phyloP scores from a whole-genome alignment of 2,113 vertebrate genomes.

The Notarius quadriscutis region DNA sequence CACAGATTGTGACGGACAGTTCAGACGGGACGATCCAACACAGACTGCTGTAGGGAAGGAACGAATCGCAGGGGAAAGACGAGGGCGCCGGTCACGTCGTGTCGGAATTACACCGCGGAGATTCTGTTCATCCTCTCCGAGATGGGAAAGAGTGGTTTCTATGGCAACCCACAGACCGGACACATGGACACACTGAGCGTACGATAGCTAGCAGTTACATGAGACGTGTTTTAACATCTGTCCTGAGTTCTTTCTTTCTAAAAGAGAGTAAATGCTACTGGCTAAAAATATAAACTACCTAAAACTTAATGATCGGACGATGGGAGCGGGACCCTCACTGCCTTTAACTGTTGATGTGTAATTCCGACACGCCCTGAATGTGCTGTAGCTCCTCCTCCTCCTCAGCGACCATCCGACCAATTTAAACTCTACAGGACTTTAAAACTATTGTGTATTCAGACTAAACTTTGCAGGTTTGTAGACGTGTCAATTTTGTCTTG shows the following conservation, averaged over 20 bases:
- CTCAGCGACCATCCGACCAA: slow-evolving; percentile 52
- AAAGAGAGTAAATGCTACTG: neutral
- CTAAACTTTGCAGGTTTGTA: slow-evolving; percentile 69
- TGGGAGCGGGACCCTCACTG: neutral
- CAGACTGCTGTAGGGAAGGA: slow-evolving; percentile 58
- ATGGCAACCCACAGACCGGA: neutral
- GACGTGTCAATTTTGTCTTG: slow-evolving; percentile 53
- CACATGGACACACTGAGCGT: neutral
- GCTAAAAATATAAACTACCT: neutral
- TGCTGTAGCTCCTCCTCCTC: slow-evolving; percentile 23
- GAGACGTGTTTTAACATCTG: neutral
- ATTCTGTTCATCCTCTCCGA: neutral
- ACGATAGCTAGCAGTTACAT: neutral
- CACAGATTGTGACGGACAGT: slow-evolving; percentile 55
- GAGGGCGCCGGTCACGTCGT: slow-evolving; percentile 8
- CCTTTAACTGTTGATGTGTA: neutral
- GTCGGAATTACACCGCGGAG: neutral
- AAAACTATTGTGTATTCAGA: slow-evolving; percentile 62
- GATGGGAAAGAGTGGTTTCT: neutral
- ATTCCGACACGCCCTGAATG: neutral
- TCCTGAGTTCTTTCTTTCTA: neutral
- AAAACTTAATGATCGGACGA: neutral
- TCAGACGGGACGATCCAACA: slow-evolving; percentile 60
- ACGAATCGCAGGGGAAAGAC: slow-evolving; percentile 12
- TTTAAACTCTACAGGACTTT: slow-evolving; percentile 64